These are phyloP conservation scores for Ernsta delagoae DNA, from an alignment of 2,888 invertebrate genomes.

Conservation along the genomic window DNA sequence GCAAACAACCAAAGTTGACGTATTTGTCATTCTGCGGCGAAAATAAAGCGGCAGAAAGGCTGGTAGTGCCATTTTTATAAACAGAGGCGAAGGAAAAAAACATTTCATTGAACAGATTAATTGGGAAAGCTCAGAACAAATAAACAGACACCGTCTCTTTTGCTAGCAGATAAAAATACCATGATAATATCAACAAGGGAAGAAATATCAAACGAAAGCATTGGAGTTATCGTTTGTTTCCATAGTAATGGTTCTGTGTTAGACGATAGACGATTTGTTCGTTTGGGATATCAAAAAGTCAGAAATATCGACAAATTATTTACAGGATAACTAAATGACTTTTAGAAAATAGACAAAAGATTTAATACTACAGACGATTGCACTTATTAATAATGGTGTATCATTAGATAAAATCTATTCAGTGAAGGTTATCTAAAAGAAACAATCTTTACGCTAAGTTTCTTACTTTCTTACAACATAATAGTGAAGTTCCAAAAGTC, in stretches of 20 bases:
- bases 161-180: conserved; percentile 35
- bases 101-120: conserved; percentile 40
- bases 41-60: conserved; percentile 14
- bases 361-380: too few species aligned
- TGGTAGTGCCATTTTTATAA: conserved; percentile 19
- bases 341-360: too few species aligned
- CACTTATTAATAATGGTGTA: too few species aligned
- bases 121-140: conserved; percentile 39
- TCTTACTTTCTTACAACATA: too few species aligned
- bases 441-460: too few species aligned
- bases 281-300: too few species aligned
- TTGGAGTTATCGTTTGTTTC: conserved; percentile 43
- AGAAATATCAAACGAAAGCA: conserved; percentile 47
- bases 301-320: too few species aligned
- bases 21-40: not conserved
- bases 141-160: conserved; percentile 38
- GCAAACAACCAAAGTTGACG: not conserved
- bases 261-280: not conserved
- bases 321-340: too few species aligned
- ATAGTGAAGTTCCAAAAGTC: not conserved
- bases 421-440: too few species aligned
- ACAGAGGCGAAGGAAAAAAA: conserved; percentile 25
- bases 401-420: too few species aligned
- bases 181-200: conserved; percentile 33
- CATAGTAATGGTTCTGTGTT: not conserved